Conservation (phyloP, 2,113 vertebrate genomes). For the Nothoprocta perdicaria region DNA sequence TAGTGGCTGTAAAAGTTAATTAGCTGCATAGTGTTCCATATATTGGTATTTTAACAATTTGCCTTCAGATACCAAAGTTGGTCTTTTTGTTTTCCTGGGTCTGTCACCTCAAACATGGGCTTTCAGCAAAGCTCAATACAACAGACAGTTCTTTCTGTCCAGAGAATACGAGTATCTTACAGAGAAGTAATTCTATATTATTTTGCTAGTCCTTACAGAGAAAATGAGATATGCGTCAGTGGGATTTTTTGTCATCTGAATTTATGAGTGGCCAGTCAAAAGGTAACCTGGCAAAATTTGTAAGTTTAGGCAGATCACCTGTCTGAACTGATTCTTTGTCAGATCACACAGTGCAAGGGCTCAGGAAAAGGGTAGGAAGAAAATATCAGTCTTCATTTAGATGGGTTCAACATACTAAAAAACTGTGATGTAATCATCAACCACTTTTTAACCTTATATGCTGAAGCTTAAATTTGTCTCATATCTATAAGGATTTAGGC, state of each 20-base stretch:
- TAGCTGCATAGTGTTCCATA: slow-evolving; percentile 61
- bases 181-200: background rate
- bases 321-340: background rate
- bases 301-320: background rate
- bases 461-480: background rate
- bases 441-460: background rate
- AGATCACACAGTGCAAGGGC: background rate
- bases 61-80: slow-evolving; percentile 61
- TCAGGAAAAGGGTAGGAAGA: background rate
- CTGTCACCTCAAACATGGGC: slow-evolving; percentile 45
- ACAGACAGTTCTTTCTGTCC: slow-evolving; percentile 30
- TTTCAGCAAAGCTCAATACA: background rate
- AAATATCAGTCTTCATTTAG: background rate
- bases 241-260: background rate
- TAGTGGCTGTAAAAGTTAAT: slow-evolving; percentile 73
- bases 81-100: slow-evolving; percentile 46
- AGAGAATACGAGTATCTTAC: background rate
- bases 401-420: background rate
- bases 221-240: background rate
- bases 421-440: background rate
- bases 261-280: background rate
- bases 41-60: slow-evolving; percentile 71
- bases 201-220: background rate
- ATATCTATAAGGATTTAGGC: background rate
- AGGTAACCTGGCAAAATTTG: background rate